phyloP scores from a whole-genome alignment of 2,888 invertebrate species.

The Adela reaumurella region DNA sequence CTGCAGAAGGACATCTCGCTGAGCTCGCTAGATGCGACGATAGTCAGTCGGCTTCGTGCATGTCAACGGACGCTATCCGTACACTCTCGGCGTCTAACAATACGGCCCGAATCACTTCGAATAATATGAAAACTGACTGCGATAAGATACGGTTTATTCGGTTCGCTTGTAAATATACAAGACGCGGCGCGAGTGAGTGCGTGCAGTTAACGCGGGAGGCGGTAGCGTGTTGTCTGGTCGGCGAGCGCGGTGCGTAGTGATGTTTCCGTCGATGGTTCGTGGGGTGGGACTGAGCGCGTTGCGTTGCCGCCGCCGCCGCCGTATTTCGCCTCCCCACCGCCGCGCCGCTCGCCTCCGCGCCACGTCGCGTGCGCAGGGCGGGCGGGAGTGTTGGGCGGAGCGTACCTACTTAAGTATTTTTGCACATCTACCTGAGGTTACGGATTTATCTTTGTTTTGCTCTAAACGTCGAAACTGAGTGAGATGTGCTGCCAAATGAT shows the following conservation, averaged over 20 bases:
- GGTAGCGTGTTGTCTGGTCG: neutral
- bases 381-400: neutral
- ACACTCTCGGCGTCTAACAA: neutral
- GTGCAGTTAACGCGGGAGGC: neutral
- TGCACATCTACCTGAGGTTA: neutral
- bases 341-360: neutral
- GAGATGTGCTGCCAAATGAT: too few species aligned
- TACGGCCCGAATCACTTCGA: too few species aligned
- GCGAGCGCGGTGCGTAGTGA: neutral
- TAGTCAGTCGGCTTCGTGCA: neutral
- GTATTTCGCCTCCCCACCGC: too few species aligned
- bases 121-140: too few species aligned
- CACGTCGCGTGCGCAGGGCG: neutral
- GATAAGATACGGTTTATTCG: too few species aligned
- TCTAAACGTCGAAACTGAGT: too few species aligned
- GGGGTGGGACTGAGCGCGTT: neutral
- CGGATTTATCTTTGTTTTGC: too few species aligned
- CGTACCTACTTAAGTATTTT: neutral
- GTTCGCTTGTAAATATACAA: too few species aligned
- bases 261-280: neutral
- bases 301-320: neutral
- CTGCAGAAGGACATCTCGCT: slow-evolving; percentile 68
- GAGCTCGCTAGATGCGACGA: too few species aligned
- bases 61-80: neutral
- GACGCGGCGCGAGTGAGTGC: neutral